Evolutionary conservation across 2,797 vertebrate species (phyloP).

Genomic region (Sphaeramia orbicularis): DNA sequence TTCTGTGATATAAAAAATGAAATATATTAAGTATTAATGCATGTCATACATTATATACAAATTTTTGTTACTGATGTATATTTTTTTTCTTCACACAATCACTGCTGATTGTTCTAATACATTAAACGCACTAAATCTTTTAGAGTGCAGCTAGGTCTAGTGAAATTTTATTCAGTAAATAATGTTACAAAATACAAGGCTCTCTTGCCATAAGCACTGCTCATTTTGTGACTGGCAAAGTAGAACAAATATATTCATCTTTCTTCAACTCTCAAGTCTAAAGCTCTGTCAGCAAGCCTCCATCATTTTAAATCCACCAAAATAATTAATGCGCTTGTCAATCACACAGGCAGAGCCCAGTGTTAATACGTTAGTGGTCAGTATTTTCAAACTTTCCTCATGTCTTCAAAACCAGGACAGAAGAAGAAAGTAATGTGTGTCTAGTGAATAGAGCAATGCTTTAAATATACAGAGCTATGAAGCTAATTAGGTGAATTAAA

Average conservation of each 20-base stretch:
- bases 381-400: conserved; percentile 26
- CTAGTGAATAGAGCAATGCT: conserved; percentile 40
- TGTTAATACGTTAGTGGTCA: conserved; percentile 7
- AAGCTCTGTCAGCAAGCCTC: conserved; percentile 31
- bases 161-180: neutral
- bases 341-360: conserved; percentile 20
- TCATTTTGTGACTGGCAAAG: conserved; percentile 32
- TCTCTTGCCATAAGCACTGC: conserved; percentile 19
- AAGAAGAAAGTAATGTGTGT: conserved; percentile 40
- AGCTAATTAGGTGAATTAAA: conserved; percentile 71
- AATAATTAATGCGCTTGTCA: conserved; percentile 52
- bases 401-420: conserved; percentile 13
- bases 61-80: no score
- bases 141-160: neutral
- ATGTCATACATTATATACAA: no score
- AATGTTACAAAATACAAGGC: no score
- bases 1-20: no score
- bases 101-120: no score
- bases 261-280: conserved; percentile 12
- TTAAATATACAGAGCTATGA: conserved; percentile 63
- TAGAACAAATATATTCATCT: conserved; percentile 38
- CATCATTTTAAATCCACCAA: conserved; percentile 42
- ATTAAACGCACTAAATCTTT: neutral
- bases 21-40: no score
- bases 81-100: no score